Percentiles rank a stretch among this genome's conserved stretches.
These are phyloP conservation scores for Drosophila eugracilis DNA, from an alignment of 1,140 invertebrate species.

Conservation along the genomic window DNA sequence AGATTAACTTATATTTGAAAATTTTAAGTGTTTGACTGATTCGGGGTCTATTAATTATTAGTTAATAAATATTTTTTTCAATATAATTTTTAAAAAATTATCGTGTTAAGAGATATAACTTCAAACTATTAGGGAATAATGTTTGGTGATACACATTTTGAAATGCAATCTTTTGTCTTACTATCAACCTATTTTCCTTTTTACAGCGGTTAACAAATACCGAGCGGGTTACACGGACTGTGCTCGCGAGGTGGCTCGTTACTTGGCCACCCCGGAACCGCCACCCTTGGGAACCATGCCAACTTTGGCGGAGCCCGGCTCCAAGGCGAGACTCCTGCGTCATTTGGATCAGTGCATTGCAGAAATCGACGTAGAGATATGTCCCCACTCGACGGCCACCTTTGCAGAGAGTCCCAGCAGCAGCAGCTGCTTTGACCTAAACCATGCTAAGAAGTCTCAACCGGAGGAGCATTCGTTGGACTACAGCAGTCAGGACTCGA, in stretches of 20 bases:
- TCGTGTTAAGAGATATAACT: too few species aligned
- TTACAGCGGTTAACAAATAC: constrained; percentile 86
- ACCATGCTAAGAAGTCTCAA: constrained; percentile 50
- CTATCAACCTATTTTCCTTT: background rate
- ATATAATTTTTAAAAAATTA: too few species aligned
- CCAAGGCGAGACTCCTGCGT: constrained; percentile 89
- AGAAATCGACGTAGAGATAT: constrained; percentile 89
- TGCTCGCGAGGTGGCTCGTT: constrained; percentile 89
- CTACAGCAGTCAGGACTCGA: constrained; percentile 83
- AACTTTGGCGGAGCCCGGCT: constrained; percentile 87
- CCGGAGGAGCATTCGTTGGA: constrained; percentile 79
- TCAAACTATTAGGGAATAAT: background rate
- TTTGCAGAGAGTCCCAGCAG: constrained; percentile 77
- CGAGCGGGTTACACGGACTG: constrained; percentile 93
- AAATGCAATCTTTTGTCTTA: background rate
- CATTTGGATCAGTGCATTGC: constrained; percentile 90
- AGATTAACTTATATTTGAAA: too few species aligned
- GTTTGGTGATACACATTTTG: background rate
- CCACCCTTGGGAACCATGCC: constrained; percentile 87
- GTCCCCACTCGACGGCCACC: constrained; percentile 83
- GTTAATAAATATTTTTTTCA: too few species aligned
- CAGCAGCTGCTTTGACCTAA: constrained; percentile 70
- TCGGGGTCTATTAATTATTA: too few species aligned
- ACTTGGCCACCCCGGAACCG: constrained; percentile 88
- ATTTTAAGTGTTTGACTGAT: too few species aligned